Base-by-base conservation (phyloP, 2,888 invertebrate species). In the Idaea dimidiata region DNA sequence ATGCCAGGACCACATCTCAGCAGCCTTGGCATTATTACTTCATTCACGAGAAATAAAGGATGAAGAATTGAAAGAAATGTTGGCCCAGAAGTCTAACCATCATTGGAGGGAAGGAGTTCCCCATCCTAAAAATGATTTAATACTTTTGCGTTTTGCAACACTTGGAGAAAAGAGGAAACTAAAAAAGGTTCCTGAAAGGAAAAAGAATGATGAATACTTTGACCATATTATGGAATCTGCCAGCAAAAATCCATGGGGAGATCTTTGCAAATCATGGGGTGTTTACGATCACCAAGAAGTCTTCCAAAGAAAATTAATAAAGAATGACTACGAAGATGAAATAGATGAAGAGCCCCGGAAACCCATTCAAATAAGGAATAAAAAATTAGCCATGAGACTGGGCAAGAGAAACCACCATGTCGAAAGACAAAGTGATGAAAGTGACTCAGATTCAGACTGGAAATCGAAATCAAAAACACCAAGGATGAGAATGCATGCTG, bases 401-500 rank as follows among this genome's bases (percentile, higher is more conserved):
- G 89, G 88, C 10, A 87, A 87, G 73, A 81, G 87, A 65, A 79
- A 71, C 57, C 80, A 78, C 67, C 78, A 82, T 62, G 73, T 76
- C 16, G 59, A 67, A 7, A 63, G 69, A 4, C 83, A 88, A 61
- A 80, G 84, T 61, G 92, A 92, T 57, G 88, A 91, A 0, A 86
- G 83, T 70, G 85, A 85, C 67, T 93, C 94, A 63, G 94, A 94
- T 69, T 87, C 91, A 14, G 93, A 93, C 72, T 94, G 94, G 94
- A 93, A 92, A 73, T 92, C 88, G 64, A 94, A 94, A 76, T 94
- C 93, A 59, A 96, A 96, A 87, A 86, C 94, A 58, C 95, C 96
- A 8, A 89, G 96, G 75, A 97, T 97, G 97, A 91, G 96, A 74
- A 97, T 97, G 97, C 96, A 96, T 83, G 97, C 97, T n/a, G 97